Conservation (phyloP, 2,797 vertebrate genomes). For the Otolemur crassicaudatus region DNA sequence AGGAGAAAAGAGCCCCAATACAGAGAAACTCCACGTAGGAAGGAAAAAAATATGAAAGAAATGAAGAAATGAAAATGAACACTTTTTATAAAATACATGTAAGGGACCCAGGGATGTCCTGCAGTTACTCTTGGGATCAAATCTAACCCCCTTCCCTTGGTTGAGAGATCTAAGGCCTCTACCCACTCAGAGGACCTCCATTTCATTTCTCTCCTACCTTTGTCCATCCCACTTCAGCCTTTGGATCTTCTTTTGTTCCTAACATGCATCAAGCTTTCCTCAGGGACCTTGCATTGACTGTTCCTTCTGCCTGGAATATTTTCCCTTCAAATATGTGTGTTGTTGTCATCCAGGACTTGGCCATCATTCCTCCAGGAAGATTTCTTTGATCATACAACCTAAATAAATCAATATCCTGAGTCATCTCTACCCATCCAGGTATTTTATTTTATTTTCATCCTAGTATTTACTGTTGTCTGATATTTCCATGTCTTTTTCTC, state of each 20-base stretch:
- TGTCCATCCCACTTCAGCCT: background rate
- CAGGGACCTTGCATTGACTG: background rate
- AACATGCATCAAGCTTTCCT: background rate
- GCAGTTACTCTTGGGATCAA: background rate
- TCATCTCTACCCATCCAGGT: background rate
- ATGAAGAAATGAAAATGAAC: background rate
- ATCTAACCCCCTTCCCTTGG: background rate
- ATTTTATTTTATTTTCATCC: conserved; percentile 15
- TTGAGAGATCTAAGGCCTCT: background rate
- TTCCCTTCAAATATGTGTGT: background rate
- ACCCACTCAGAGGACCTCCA: background rate
- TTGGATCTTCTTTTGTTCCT: background rate
- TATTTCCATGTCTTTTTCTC: background rate
- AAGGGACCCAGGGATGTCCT: background rate
- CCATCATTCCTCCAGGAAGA: background rate
- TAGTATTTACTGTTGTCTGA: background rate
- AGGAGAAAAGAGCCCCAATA: background rate
- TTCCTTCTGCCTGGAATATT: background rate
- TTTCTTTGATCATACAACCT: background rate
- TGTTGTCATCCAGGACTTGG: background rate
- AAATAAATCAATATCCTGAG: background rate
- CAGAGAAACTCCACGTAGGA: background rate
- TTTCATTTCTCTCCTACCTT: background rate
- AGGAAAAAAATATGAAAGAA: conserved; percentile 2
- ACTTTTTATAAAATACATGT: background rate